Evolutionary conservation across 1,140 invertebrate species (phyloP).

Genomic region (Mercenaria mercenaria): DNA sequence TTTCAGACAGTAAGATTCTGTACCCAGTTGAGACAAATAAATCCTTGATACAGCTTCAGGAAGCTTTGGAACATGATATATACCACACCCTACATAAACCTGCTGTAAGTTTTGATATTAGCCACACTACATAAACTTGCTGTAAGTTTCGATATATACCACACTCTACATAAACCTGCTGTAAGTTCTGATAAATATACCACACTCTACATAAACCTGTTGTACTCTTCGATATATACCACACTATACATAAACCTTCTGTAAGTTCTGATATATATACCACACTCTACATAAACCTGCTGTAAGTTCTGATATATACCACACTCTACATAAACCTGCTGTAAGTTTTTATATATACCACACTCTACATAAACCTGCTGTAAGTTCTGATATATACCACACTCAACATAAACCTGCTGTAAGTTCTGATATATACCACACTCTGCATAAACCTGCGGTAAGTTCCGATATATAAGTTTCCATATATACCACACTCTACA

Average conservation of each 20-base stretch:
- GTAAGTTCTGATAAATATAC: slow-evolving; percentile 71
- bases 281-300: slow-evolving; percentile 91
- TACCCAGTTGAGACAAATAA: slow-evolving; percentile 91
- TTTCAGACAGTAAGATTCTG: slow-evolving; percentile 89
- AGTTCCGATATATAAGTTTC: slow-evolving; percentile 89
- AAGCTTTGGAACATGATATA: slow-evolving; percentile 90
- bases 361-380: slow-evolving; percentile 93
- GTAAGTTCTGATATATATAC: slow-evolving; percentile 71
- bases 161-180: slow-evolving; percentile 91
- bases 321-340: slow-evolving; percentile 91
- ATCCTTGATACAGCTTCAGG: slow-evolving; percentile 94
- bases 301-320: slow-evolving; percentile 89
- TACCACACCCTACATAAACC: slow-evolving; percentile 91
- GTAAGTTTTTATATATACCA: slow-evolving; percentile 74
- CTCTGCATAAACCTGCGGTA: slow-evolving; percentile 91
- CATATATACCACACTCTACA: slow-evolving; percentile 46
- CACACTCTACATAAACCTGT: slow-evolving; percentile 91
- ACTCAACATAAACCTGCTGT: neutral
- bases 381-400: slow-evolving; percentile 87
- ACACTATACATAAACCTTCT: slow-evolving; percentile 91
- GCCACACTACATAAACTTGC: slow-evolving; percentile 91
- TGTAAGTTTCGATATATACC: slow-evolving; percentile 89
- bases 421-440: slow-evolving; percentile 88
- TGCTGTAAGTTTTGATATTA: slow-evolving; percentile 89
- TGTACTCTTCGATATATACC: slow-evolving; percentile 89